A percentile compares a stretch with the other conserved stretches of the same genome.
Conservation (phyloP, 1,140 invertebrate species). For the Euborellia annulipes region DNA sequence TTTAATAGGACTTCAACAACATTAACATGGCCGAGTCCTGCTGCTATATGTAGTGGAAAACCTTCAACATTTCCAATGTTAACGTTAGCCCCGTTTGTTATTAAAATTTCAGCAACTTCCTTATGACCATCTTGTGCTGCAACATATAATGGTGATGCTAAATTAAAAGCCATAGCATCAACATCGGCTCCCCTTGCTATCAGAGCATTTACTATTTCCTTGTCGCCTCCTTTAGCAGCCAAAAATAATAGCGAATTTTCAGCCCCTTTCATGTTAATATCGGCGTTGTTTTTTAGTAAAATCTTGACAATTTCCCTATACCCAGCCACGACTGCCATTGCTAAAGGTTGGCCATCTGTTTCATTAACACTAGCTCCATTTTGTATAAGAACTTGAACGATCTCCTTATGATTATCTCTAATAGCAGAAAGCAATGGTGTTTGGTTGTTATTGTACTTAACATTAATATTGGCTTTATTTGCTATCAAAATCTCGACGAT, state of each 20-base stretch:
- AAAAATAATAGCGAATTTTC: constrained; percentile 16
- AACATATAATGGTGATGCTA: constrained; percentile 29
- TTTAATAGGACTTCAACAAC: too few relatives aligned
- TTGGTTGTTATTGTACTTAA: constrained; percentile 10
- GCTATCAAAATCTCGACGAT: background rate
- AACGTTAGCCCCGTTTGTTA: background rate
- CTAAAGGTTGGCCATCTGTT: background rate
- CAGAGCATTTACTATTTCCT: constrained; percentile 28
- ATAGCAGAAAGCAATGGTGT: constrained; percentile 33
- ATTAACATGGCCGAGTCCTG: background rate
- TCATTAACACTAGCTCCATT: constrained; percentile 6
- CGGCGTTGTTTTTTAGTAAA: background rate
- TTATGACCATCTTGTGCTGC: background rate
- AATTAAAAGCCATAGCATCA: constrained; percentile 29
- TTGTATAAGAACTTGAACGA: constrained; percentile 28
- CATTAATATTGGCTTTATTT: constrained; percentile 8
- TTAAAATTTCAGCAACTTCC: background rate
- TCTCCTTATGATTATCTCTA: constrained; percentile 29
- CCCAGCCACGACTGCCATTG: background rate
- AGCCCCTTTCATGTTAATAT: background rate
- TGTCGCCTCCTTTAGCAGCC: constrained; percentile 31
- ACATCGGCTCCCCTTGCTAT: constrained; percentile 28
- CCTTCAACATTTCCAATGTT: background rate
- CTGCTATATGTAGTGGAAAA: background rate
- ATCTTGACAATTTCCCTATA: background rate